Evolutionary conservation across 2,888 invertebrate species (phyloP), one percentile per base, ranked within the genome.

Genomic region (Trypoxylon attenuatum): DNA sequence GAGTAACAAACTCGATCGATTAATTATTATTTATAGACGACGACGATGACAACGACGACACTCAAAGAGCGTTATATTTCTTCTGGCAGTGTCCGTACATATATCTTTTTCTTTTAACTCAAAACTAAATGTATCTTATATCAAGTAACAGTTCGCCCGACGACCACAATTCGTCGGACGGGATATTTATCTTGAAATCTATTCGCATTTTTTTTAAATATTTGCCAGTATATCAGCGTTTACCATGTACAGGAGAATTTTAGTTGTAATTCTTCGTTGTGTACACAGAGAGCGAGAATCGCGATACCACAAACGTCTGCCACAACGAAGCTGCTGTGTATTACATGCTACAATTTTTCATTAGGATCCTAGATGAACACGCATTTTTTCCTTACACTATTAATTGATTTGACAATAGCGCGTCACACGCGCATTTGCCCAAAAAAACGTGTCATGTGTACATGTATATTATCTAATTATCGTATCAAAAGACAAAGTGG

Each of bases 291-390:
- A 73, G 70, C 10, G 21, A 41, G 8, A 53, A 51, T 66, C 63
- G 52, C 42, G 47, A 51, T 46, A 57, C 53, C 10, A 19, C 61
- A 52, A 54, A 61, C 61, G 46, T 46, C 54, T 54, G 61, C 59
- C 71, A 73, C 73, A 73, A 73, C 70, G 73, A 73, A 73, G 60
- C 58, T 65, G 59, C 68, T 41, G 63, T 55, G 71, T 67, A 71
- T 53, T 70, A 67, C 29, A 56, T 45, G 66, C 67, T 66, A 69
- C 58, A 58, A 56, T 65, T 66, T 70, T 64, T 75, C 61, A 59
- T 77, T 82, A 81, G 60, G 76, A 80, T 73, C 58, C 79, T 82
- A 81, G 75, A 75, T 81, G 81, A 82, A 82, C 82, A 82, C 82
- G 78, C 75, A 80, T 70, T 74, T 71, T 63, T 71, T 50, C 53